These are phyloP conservation scores for Pantherophis alleghaniensis DNA, from an alignment of 2,797 vertebrate species.

Conservation along the genomic window DNA sequence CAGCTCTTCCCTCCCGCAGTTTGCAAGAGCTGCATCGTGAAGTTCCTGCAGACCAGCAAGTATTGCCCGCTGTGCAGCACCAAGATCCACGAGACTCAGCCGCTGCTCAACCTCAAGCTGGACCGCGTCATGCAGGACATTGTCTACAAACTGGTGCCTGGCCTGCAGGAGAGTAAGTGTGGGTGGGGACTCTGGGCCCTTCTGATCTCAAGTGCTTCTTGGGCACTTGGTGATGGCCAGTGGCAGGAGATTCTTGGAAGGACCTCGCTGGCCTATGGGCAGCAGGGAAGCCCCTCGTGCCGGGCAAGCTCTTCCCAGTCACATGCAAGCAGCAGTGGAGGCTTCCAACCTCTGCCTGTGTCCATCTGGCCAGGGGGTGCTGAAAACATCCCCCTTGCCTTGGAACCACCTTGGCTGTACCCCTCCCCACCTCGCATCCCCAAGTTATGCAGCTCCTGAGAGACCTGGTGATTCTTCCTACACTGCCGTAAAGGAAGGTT, in stretches of 20 bases:
- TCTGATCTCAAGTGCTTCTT: neutral
- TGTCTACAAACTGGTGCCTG: slow-evolving; percentile 95
- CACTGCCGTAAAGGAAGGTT: neutral
- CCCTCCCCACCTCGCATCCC: neutral
- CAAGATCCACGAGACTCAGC: slow-evolving; percentile 98
- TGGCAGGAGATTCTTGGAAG: neutral
- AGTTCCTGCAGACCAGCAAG: slow-evolving; percentile 98
- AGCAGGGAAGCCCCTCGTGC: neutral
- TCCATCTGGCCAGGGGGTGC: neutral
- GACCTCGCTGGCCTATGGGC: neutral
- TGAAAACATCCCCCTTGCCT: neutral
- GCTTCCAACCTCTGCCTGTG: neutral
- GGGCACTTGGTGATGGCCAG: neutral
- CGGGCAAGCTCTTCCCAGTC: neutral
- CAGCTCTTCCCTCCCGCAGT: slow-evolving; percentile 66
- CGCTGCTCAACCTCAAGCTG: slow-evolving; percentile 94
- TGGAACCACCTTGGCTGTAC: neutral
- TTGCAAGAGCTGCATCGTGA: slow-evolving; percentile 97
- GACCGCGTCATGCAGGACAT: slow-evolving; percentile 99
- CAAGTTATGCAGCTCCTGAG: neutral
- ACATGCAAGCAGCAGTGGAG: neutral
- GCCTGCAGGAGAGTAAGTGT: slow-evolving; percentile 92
- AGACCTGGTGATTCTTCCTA: fast-evolving
- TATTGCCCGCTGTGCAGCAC: slow-evolving; percentile 99
- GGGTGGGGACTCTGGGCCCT: neutral